These are phyloP conservation scores for Heteropelma amictum DNA, from an alignment of 2,888 invertebrate species.

Conservation along the genomic window DNA sequence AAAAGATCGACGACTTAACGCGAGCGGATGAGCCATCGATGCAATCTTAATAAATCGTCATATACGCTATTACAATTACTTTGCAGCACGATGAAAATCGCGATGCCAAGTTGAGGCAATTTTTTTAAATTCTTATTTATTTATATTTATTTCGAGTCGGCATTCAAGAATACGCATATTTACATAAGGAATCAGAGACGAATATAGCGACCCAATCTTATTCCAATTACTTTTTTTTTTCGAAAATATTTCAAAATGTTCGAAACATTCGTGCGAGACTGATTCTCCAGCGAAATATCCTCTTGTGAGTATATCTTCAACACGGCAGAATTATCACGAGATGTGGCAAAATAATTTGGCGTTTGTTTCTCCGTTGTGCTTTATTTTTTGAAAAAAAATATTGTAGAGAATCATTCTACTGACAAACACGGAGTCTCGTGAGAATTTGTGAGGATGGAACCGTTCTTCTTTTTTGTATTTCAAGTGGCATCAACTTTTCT, in stretches of 20 bases:
- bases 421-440: too few species aligned
- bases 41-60: constrained; percentile 29
- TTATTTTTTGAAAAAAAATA: too few species aligned
- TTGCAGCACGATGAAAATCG: constrained; percentile 32
- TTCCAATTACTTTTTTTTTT: not conserved
- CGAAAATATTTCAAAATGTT: not conserved
- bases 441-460: too few species aligned
- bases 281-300: too few species aligned
- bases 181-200: not conserved
- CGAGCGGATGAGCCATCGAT: constrained; percentile 16
- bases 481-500: too few species aligned
- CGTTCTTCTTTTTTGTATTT: too few species aligned
- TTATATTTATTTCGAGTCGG: constrained; percentile 25
- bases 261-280: not conserved
- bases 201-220: not conserved
- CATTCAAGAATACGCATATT: constrained; percentile 2
- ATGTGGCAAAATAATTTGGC: too few species aligned
- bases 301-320: too few species aligned
- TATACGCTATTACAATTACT: constrained; percentile 34
- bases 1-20: constrained; percentile 20
- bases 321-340: too few species aligned
- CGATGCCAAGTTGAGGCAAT: constrained; percentile 45
- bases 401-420: too few species aligned
- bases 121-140: constrained; percentile 14
- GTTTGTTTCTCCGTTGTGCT: too few species aligned